Percentiles rank a stretch among this genome's conserved stretches.
phyloP scores from a whole-genome alignment of 1,140 invertebrate genomes.

The Papilio dardanus region DNA sequence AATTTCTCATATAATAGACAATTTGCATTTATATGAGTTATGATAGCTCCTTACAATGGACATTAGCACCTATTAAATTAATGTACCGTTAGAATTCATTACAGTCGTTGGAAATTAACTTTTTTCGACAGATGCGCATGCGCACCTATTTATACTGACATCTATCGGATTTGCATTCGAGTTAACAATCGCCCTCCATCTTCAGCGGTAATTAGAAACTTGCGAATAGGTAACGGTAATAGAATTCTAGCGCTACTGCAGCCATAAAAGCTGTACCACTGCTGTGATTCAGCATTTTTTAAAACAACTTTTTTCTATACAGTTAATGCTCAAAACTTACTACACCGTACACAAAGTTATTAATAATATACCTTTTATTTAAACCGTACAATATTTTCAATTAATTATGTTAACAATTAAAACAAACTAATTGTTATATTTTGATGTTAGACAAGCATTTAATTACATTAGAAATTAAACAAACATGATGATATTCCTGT shows the following conservation, averaged over 20 bases:
- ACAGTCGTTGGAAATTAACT: slow-evolving; percentile 1
- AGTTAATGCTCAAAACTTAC: background rate
- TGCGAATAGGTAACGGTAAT: slow-evolving; percentile 67
- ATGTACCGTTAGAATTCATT: slow-evolving; percentile 3
- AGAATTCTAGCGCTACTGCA: slow-evolving; percentile 56
- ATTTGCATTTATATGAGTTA: slow-evolving; percentile 35
- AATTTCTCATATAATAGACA: slow-evolving; percentile 40
- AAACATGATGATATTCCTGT: background rate
- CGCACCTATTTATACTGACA: slow-evolving; percentile 58
- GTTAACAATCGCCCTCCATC: slow-evolving; percentile 70
- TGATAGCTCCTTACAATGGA: slow-evolving; percentile 28
- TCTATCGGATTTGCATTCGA: slow-evolving; percentile 71
- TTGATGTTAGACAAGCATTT: background rate
- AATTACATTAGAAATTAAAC: background rate
- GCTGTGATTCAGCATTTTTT: slow-evolving; percentile 32
- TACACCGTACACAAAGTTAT: background rate
- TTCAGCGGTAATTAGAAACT: slow-evolving; percentile 73
- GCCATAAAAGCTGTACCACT: slow-evolving; percentile 47
- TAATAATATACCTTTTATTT: background rate
- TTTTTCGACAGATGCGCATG: slow-evolving; percentile 36
- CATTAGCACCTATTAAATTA: slow-evolving; percentile 35
- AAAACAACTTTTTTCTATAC: background rate
- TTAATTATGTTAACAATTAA: background rate
- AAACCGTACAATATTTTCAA: background rate
- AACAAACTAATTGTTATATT: background rate